Conservation (phyloP, 2,888 invertebrate species). For the Proisotoma minuta region DNA sequence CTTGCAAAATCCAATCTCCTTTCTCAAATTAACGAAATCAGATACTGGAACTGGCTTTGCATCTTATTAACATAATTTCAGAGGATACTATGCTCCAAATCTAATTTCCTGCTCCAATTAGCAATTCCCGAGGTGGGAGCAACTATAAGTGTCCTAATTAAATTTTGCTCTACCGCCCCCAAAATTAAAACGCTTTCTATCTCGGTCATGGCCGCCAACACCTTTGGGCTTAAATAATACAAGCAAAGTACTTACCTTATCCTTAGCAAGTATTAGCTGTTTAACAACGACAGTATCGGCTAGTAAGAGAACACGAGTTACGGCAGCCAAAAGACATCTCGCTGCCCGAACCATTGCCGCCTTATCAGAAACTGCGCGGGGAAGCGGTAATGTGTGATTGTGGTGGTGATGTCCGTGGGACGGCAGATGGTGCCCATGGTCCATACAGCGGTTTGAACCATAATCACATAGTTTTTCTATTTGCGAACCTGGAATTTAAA, state of each 20-base stretch:
- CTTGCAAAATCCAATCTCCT: too few relatives aligned
- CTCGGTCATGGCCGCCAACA: neutral
- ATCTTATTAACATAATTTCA: too few relatives aligned
- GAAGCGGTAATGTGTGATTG: too few relatives aligned
- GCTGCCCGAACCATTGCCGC: constrained; percentile 83
- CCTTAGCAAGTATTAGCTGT: constrained; percentile 89
- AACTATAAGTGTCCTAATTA: too few relatives aligned
- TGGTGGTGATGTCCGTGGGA: too few relatives aligned
- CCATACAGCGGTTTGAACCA: constrained; percentile 41
- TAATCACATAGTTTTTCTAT: constrained; percentile 85
- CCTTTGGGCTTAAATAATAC: constrained; percentile 6
- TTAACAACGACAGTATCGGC: constrained; percentile 98
- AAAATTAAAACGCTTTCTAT: neutral
- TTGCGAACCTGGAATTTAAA: constrained; percentile 64
- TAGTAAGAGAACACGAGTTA: constrained; percentile 88
- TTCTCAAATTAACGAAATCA: too few relatives aligned
- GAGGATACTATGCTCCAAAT: too few relatives aligned
- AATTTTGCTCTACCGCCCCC: neutral
- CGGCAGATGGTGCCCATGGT: constrained; percentile 43
- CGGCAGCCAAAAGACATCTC: constrained; percentile 75
- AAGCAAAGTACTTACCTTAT: constrained; percentile 87
- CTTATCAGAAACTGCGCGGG: constrained; percentile 57
- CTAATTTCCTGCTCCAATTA: neutral
- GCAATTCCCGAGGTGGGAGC: neutral
- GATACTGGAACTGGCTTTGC: too few relatives aligned